Base-by-base conservation (phyloP, 2,888 invertebrate genomes). In the Drosophila nr. perissopoda region DNA sequence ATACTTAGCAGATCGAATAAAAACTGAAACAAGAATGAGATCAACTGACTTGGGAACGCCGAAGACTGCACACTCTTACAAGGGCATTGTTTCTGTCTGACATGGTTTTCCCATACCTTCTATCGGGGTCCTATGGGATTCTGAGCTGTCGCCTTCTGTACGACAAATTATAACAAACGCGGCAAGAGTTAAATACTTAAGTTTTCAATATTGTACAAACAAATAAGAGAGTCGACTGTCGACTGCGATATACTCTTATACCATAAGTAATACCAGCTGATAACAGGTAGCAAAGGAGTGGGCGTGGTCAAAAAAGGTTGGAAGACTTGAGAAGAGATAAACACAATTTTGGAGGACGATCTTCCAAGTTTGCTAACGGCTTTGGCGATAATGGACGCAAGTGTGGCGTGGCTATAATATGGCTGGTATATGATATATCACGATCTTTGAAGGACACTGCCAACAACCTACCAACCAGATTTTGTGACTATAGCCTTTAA, bases 11-110 rank as follows among this genome's bases (percentile, higher is more conserved):
- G 34, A 2, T 16, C 45, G 1, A 25, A 8, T 48, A 10, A 10
- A 51, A 78, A 49, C 63, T 36, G 38, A 45, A 48, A 58, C 31
- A 54, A 48, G 33, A 70, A 36, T 21, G 25, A 18, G 29, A 56
- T 27, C 33, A 36, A 27, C 61, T 11, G 13, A 29, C 29, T 31
- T 25, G 25, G 25, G 4, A 25, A 54, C 34, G 11, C 27, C 54
- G 54, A 54, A 54, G 10, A 27, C 11, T 36, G 36, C 27, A 54
- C 11, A 54, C 54, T 6, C 54, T 54, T 25, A 8, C 33, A 6
- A 6, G 11, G 11, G 6, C 5, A 40, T 40, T n/a, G n/a, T 5
- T 4, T 4, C n/a, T 4, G 10, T n/a, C 40, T 40, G 40, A n/a
- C 40, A 40, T 40, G 10, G n/a, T n/a, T 40, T 40, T 33, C 33